Evolutionary conservation across 2,888 invertebrate species (phyloP), one percentile per base, ranked within the genome.

Genomic region (Ennomos quercinarius): DNA sequence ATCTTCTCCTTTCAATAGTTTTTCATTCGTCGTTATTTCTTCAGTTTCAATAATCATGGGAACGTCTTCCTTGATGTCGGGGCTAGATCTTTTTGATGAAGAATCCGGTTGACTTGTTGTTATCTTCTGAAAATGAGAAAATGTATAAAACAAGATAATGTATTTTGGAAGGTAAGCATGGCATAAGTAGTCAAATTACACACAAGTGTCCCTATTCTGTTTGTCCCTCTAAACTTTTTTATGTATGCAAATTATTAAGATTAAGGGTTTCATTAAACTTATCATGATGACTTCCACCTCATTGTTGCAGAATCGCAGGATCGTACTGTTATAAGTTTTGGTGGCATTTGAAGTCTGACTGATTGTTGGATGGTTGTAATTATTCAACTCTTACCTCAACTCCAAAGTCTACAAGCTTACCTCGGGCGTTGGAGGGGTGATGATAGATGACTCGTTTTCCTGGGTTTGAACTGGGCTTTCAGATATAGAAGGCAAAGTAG

Each of bases 371-470:
- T 2, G 17, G 17, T 17, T 17, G 17, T 17, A 17, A 17, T 17
- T 17, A 17, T 17, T 17, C 1, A 2, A 17, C 3, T 52, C 69
- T 62, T 75, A 92, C 93, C 88, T 93, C 93, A 55, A 88, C 86
- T 5, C 87, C 91, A 51, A 93, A 78, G 70, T 91, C 91, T 4
- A 93, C 93, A 13, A 91, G 78, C 50, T 87, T 91, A 91, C 93
- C 74, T 94, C 94, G n/a, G 94, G 91, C n/a, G 93, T 94, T 8
- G 94, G 94, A 43, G 93, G 93, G 2, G 93, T 92, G 71, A 93
- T 91, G n/a, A 91, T 92, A 0, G 92, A 91, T 0, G 92, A 91
- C 53, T 89, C 91, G 74, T 93, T 91, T n/a, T n/a, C n/a, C 54
- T 88, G 88, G 0, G 84, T 84, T 61, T 87, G 87, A 0, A 86